Evolutionary conservation across 30 jellyfish, hydroid and myxozoan genomes (phyloP).

Genomic region (Mastigias papua): DNA sequence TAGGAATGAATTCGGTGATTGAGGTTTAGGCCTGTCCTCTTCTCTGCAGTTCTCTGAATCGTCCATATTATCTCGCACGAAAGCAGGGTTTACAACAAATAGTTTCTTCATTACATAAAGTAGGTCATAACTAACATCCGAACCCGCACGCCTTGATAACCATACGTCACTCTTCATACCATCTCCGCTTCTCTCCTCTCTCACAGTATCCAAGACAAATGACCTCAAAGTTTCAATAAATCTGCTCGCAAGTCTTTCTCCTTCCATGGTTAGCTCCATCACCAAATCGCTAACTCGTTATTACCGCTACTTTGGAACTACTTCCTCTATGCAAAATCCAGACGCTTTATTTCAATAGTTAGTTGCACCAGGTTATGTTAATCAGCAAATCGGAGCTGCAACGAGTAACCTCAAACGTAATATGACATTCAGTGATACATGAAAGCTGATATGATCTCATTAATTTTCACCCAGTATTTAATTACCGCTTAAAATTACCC

Average conservation of each 20-base stretch:
- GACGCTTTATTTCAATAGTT: too few species aligned
- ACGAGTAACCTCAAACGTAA: too few species aligned
- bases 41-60: not conserved
- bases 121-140: conserved; percentile 1
- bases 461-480: too few species aligned
- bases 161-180: not conserved
- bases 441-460: too few species aligned
- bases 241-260: conserved; percentile 4
- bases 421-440: too few species aligned
- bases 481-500: too few species aligned
- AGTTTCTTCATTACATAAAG: not conserved
- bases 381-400: too few species aligned
- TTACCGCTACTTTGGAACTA: too few species aligned
- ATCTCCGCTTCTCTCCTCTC: not conserved
- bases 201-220: conserved; percentile 1
- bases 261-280: conserved; percentile 31
- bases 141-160: not conserved
- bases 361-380: too few species aligned
- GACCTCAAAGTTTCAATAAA: conserved; percentile 10
- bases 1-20: too few species aligned
- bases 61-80: not conserved
- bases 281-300: too few species aligned
- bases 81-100: conserved; percentile 21
- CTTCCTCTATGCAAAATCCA: too few species aligned
- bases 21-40: not conserved